Percentiles rank a stretch among this genome's conserved stretches.
Conservation (phyloP, 2,888 invertebrate genomes). For the Melanostoma scalare region DNA sequence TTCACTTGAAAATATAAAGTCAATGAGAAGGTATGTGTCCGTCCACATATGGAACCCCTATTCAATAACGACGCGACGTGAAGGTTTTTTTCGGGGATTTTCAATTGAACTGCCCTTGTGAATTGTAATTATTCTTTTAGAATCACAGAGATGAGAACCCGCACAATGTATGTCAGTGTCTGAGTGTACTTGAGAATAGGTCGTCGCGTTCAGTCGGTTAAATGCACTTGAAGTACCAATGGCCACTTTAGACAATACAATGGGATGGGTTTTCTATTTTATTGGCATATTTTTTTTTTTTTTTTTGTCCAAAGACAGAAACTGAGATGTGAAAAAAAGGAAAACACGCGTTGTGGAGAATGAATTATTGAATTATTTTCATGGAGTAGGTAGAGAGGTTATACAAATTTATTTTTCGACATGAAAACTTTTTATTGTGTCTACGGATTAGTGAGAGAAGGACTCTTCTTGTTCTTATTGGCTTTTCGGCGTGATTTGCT, state of each 20-base stretch:
- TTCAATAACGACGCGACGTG: conserved; percentile 43
- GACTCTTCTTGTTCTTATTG: too few species aligned
- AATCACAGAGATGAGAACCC: conserved; percentile 28
- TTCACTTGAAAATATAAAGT: conserved; percentile 17
- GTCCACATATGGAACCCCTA: conserved; percentile 54
- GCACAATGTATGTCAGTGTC: conserved; percentile 38
- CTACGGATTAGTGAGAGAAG: too few species aligned
- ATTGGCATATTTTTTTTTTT: conserved; percentile 48
- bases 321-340: too few species aligned
- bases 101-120: conserved; percentile 64
- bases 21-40: background rate
- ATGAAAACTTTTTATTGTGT: too few species aligned
- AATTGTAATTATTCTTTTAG: conserved; percentile 23
- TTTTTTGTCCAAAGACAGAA: too few species aligned
- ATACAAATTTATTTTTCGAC: too few species aligned
- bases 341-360: too few species aligned
- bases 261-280: conserved; percentile 38
- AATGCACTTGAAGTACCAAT: conserved; percentile 34
- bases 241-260: conserved; percentile 55
- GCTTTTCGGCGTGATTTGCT: too few species aligned
- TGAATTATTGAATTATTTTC: too few species aligned
- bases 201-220: conserved; percentile 27
- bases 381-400: too few species aligned
- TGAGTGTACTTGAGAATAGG: conserved; percentile 43
- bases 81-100: conserved; percentile 36